Percentiles rank a stretch among this genome's conserved stretches.
phyloP scores from a whole-genome alignment of 2,888 invertebrate species.

The Amphipyra tragopoginis region DNA sequence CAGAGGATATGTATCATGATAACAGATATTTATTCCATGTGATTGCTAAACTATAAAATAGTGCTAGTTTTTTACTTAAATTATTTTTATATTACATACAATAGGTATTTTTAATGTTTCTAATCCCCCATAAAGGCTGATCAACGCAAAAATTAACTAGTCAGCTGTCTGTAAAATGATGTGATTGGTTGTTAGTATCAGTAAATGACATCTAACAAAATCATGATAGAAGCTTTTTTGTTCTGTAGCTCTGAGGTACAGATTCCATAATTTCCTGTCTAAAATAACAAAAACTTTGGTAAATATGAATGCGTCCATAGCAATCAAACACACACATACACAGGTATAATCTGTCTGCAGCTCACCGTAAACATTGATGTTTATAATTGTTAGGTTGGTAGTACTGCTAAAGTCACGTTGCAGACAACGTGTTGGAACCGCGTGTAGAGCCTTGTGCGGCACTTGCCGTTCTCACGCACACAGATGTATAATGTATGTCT shows the following conservation, averaged over 20 bases:
- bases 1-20: not conserved
- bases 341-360: conserved; percentile 21
- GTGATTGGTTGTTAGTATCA: too few relatives aligned
- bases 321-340: conserved; percentile 61
- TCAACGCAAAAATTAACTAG: too few relatives aligned
- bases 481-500: conserved; percentile 41
- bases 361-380: conserved; percentile 74
- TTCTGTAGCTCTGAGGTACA: conserved; percentile 4
- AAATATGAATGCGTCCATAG: conserved; percentile 51
- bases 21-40: too few relatives aligned
- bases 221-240: not conserved
- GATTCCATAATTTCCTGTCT: conserved; percentile 7
- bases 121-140: too few relatives aligned
- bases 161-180: too few relatives aligned
- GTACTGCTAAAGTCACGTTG: conserved; percentile 81
- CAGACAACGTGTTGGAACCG: conserved; percentile 80
- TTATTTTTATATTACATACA: too few relatives aligned
- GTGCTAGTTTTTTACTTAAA: too few relatives aligned
- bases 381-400: conserved; percentile 74
- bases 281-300: not conserved
- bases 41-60: too few relatives aligned
- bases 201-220: too few relatives aligned
- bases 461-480: conserved; percentile 62
- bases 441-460: conserved; percentile 79
- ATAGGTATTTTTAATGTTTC: too few relatives aligned